These are phyloP conservation scores for Sitodiplosis mosellana DNA, from an alignment of 1,140 invertebrate species.

Conservation along the genomic window DNA sequence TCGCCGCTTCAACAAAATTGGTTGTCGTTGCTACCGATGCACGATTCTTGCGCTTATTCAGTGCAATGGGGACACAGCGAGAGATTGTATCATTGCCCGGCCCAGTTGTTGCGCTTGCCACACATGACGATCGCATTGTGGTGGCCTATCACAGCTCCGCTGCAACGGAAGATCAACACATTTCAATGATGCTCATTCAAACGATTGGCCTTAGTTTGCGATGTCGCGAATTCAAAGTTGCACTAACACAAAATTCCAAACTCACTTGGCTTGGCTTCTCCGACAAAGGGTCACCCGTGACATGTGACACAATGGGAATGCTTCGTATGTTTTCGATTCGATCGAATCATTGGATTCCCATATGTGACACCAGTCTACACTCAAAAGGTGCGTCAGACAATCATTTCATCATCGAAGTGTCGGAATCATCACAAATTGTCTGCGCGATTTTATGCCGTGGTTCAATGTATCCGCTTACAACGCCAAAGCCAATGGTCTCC, in stretches of 20 bases:
- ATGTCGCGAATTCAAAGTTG: slow-evolving; percentile 26
- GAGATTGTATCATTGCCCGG: slow-evolving; percentile 48
- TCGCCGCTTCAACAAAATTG: slow-evolving; percentile 51
- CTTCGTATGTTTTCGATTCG: slow-evolving; percentile 41
- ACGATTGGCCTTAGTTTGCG: slow-evolving; percentile 14
- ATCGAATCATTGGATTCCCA: slow-evolving; percentile 56
- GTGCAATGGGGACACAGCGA: slow-evolving; percentile 66
- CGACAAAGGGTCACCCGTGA: slow-evolving; percentile 54
- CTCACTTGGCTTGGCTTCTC: slow-evolving; percentile 69
- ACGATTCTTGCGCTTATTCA: slow-evolving; percentile 63
- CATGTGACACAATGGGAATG: slow-evolving; percentile 46
- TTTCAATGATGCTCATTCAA: slow-evolving; percentile 34
- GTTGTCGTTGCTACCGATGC: slow-evolving; percentile 58
- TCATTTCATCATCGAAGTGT: slow-evolving; percentile 61
- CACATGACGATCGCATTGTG: slow-evolving; percentile 46
- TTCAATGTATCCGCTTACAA: slow-evolving; percentile 63
- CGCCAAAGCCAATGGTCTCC: slow-evolving; percentile 61
- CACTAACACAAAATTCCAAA: slow-evolving; percentile 46
- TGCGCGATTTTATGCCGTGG: slow-evolving; percentile 77
- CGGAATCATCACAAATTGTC: slow-evolving; percentile 54
- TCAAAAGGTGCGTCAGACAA: slow-evolving; percentile 51
- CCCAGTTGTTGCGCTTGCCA: slow-evolving; percentile 46
- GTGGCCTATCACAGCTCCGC: slow-evolving; percentile 53
- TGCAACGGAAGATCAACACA: slow-evolving; percentile 31
- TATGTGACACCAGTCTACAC: slow-evolving; percentile 49